Conservation (phyloP, 2,113 vertebrate species). For the Callaeas wilsoni region DNA sequence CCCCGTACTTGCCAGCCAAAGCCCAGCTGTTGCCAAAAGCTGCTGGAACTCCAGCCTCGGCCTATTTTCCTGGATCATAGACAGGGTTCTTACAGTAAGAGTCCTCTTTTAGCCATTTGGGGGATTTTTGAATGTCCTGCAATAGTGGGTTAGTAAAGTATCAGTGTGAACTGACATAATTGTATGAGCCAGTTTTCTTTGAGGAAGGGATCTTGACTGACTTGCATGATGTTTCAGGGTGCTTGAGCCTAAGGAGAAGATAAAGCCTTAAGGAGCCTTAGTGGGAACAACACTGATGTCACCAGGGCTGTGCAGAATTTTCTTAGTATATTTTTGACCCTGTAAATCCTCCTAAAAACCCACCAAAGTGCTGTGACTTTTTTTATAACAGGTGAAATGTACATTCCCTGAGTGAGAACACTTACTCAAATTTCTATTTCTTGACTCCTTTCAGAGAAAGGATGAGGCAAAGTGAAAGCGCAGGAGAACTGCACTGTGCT, state of each 20-base stretch:
- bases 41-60: conserved; percentile 62
- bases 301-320: background rate
- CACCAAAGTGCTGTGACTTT: background rate
- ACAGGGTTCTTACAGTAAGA: background rate
- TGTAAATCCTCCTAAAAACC: background rate
- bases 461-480: background rate
- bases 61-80: conserved; percentile 83
- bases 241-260: background rate
- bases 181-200: background rate
- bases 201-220: background rate
- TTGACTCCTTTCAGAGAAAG: background rate
- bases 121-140: background rate
- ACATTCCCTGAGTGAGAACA: background rate
- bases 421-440: background rate
- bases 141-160: background rate
- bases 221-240: background rate
- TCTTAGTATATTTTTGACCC: background rate
- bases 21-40: conserved; percentile 9
- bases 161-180: background rate
- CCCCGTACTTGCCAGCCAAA: conserved; percentile 4
- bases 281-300: accelerated
- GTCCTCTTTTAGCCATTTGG: background rate
- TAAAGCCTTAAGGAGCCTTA: background rate
- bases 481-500: background rate
- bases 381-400: background rate